Evolutionary conservation across 2,888 invertebrate genomes (phyloP).

Genomic region (Lasioglossum calceatum): DNA sequence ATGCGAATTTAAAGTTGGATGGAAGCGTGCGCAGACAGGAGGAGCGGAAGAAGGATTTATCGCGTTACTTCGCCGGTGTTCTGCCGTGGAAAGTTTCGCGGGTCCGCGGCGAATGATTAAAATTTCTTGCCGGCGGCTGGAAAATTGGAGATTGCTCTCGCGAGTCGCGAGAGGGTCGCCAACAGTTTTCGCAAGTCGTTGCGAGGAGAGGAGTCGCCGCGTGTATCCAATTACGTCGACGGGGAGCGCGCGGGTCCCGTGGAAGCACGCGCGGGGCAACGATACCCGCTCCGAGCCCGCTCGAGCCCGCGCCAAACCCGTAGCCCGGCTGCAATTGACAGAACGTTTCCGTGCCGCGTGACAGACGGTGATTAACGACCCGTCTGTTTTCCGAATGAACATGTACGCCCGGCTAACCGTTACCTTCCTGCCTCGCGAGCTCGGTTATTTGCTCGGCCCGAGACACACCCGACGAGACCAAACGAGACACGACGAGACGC

Average conservation of each 20-base stretch:
- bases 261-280: slow-evolving; percentile 1
- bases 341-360: slow-evolving; percentile 47
- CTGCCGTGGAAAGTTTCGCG: slow-evolving; percentile 23
- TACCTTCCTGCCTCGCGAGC: slow-evolving; percentile 28
- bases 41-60: slow-evolving; percentile 29
- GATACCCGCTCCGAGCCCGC: slow-evolving; percentile 16
- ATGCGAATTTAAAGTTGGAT: slow-evolving; percentile 38
- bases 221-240: slow-evolving; percentile 38
- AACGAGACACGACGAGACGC: not conserved
- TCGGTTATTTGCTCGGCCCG: slow-evolving; percentile 28
- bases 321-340: slow-evolving; percentile 48
- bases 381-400: slow-evolving; percentile 54
- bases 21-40: not conserved
- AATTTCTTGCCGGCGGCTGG: slow-evolving; percentile 12
- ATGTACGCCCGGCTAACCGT: slow-evolving; percentile 38
- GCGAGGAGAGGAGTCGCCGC: not conserved
- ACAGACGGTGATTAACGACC: slow-evolving; percentile 63
- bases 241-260: not conserved
- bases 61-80: slow-evolving; percentile 5
- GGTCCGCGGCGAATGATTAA: slow-evolving; percentile 27
- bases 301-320: not conserved
- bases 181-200: slow-evolving; percentile 11
- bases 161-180: not conserved
- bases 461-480: not conserved
- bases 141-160: not conserved